Evolutionary conservation across 2,888 invertebrate species (phyloP).

Genomic region (Periphyllus acericola): DNA sequence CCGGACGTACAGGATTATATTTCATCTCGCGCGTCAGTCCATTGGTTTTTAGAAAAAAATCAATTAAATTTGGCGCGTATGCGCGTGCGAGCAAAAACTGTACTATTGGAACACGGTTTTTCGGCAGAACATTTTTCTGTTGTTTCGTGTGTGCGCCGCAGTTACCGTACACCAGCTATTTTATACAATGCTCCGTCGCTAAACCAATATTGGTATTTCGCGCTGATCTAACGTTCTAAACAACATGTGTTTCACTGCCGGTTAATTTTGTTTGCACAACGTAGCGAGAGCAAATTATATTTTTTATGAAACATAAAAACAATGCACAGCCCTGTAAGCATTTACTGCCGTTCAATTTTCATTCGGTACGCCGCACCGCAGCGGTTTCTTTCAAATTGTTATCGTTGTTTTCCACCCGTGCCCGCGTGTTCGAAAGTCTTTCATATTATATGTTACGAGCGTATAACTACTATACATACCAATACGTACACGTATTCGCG

Average conservation of each 20-base stretch:
- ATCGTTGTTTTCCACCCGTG: slow-evolving; percentile 30
- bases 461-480: too few species aligned
- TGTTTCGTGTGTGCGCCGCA: too few species aligned
- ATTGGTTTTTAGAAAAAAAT: not conserved
- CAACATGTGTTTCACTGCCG: not conserved
- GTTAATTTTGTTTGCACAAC: slow-evolving; percentile 27
- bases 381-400: not conserved
- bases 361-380: not conserved
- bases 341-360: slow-evolving; percentile 7
- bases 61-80: slow-evolving; percentile 16
- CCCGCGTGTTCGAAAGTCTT: not conserved
- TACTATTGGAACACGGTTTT: not conserved
- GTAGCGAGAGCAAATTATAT: not conserved
- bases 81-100: not conserved
- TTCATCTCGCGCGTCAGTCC: not conserved
- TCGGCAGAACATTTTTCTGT: not conserved
- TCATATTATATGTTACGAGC: not conserved
- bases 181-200: too few species aligned
- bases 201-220: not conserved
- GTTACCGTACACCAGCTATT: not conserved
- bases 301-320: slow-evolving; percentile 35
- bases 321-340: not conserved
- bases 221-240: slow-evolving; percentile 12
- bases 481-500: too few species aligned
- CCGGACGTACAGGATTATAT: slow-evolving; percentile 9